Conservation (phyloP, 2,113 vertebrate species). For the Poeciliopsis occidentalis region DNA sequence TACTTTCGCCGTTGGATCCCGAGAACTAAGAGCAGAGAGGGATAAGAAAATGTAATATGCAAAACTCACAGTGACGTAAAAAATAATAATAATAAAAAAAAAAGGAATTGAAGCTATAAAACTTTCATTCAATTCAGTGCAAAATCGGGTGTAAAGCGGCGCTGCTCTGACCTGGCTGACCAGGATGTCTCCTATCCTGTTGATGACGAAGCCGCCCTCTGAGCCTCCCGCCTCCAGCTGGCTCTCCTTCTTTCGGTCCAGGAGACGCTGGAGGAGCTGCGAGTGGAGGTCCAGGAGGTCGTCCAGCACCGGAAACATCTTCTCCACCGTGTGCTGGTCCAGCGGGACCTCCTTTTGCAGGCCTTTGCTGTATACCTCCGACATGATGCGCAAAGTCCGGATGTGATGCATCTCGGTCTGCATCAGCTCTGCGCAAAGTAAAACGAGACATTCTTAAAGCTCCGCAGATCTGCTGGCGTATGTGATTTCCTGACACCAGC, state of each 20-base stretch:
- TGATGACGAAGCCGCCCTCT: slow-evolving; percentile 87
- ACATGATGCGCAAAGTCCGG: no score
- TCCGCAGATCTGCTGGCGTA: no score
- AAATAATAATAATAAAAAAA: neutral
- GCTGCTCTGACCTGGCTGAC: slow-evolving; percentile 85
- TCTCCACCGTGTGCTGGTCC: slow-evolving; percentile 86
- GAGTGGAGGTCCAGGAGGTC: slow-evolving; percentile 91
- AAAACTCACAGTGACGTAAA: neutral
- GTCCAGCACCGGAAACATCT: slow-evolving; percentile 90
- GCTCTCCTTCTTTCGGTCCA: slow-evolving; percentile 91
- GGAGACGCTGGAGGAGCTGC: slow-evolving; percentile 87
- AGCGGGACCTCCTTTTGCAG: slow-evolving; percentile 89
- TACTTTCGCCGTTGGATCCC: slow-evolving; percentile 85
- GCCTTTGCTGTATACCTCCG: no score
- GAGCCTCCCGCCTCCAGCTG: slow-evolving; percentile 61
- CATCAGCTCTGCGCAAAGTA: no score
- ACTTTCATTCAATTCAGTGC: neutral
- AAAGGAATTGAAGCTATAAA: neutral
- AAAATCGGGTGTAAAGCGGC: neutral
- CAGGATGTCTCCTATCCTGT: slow-evolving; percentile 90
- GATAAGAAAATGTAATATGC: slow-evolving; percentile 15
- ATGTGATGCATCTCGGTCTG: no score
- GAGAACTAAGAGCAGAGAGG: slow-evolving; percentile 86
- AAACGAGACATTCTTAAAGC: no score
- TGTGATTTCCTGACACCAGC: no score